Base-by-base conservation (phyloP, 2,888 invertebrate genomes). In the Creontiades dilutus region DNA sequence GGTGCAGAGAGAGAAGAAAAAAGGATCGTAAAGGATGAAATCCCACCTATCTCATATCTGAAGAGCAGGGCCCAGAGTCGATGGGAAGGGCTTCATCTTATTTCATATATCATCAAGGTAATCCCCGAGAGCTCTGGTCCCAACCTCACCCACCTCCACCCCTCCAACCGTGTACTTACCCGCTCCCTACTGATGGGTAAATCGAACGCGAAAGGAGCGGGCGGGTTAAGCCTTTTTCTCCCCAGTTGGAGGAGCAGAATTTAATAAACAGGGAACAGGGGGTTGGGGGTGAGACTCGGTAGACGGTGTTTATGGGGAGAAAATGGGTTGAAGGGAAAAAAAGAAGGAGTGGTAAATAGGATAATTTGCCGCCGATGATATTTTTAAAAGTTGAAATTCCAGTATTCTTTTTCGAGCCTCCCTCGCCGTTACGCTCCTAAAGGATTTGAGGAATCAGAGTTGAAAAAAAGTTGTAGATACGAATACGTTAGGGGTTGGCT, bases 11-110 rank as follows among this genome's bases (percentile, higher is more conserved):
- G 14, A 37, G 57, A 52, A 4, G 37, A 37, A 57, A 85, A 61
- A 61, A 61, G 52, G 23, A 61, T 82, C 57, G 61, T 57, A 85
- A 85, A 82, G 82, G 82, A 82, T 82, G 12, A 85, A 85, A 85
- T 85, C 85, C 85, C 85, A 85, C 85, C 85, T 85, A 68, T 68
- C 85, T 85, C 85, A 85, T 85, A 85, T 85, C 85, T 85, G 27
- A 27, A 52, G 82, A 27, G 52, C 27, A 14, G 80, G 82, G 7
- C 57, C 16, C 57, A 0, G 23, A 68, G 82, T 47, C 82, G 82
- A 48, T 52, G 82, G 47, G 23, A 46, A 37, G 78, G 47, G 47
- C 85, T 85, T 85, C 85, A 85, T 85, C 48, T 85, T 85, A 85
- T 85, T 85, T 85, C 85, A 85, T 85, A 85, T 85, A 85, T 85